Evolutionary conservation across 2,113 vertebrate genomes (phyloP).

Genomic region (Mobula birostris): DNA sequence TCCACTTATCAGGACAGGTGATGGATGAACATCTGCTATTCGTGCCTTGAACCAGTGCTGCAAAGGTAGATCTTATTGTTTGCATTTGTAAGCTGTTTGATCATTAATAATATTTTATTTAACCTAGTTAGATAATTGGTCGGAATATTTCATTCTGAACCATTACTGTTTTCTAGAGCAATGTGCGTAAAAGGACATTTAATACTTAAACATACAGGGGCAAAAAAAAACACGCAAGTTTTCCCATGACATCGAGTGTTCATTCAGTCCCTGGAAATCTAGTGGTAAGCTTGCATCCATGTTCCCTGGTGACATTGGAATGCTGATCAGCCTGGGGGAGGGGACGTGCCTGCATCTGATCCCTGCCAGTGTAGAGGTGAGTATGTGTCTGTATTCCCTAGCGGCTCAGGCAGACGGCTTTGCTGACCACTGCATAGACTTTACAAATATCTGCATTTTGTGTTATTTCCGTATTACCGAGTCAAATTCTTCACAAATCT

Average conservation of each 20-base stretch:
- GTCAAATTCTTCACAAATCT: slow-evolving; percentile 16
- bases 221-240: neutral
- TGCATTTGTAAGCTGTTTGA: neutral
- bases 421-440: neutral
- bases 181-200: neutral
- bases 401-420: neutral
- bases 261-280: slow-evolving; percentile 10
- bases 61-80: slow-evolving; percentile 8
- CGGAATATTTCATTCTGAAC: neutral
- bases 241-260: neutral
- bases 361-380: slow-evolving; percentile 26
- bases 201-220: neutral
- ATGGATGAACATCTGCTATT: slow-evolving; percentile 21
- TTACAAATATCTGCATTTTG: neutral
- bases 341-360: slow-evolving; percentile 23
- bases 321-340: slow-evolving; percentile 35
- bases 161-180: neutral
- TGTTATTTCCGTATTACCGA: neutral
- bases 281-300: neutral
- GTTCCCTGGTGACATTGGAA: slow-evolving; percentile 35
- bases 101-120: neutral
- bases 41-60: too few relatives aligned
- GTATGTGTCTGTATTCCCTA: slow-evolving; percentile 30
- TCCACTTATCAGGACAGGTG: neutral
- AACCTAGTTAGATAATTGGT: too few relatives aligned